phyloP scores from a whole-genome alignment of 2,113 vertebrate species.

The Probosciger aterrimus region DNA sequence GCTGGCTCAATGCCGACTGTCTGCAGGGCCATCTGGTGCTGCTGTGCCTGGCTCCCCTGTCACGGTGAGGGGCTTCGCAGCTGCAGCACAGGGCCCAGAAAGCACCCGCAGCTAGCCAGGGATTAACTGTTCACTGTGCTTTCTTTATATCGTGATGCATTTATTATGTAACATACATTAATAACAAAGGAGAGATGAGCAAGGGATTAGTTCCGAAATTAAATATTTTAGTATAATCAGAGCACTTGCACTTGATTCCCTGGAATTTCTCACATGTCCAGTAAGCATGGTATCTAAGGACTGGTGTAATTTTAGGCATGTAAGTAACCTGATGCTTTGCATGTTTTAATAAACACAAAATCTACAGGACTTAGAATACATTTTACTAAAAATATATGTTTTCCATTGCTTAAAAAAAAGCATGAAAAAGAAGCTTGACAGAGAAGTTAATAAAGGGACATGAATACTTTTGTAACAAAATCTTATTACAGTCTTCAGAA shows the following conservation, averaged over 20 bases:
- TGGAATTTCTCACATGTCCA: background rate
- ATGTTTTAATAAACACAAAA: background rate
- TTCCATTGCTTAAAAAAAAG: background rate
- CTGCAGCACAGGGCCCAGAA: fast-evolving
- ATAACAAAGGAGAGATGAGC: too few species aligned
- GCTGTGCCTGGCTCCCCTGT: background rate
- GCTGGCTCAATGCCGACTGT: background rate
- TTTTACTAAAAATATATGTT: background rate
- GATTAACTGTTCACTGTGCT: fast-evolving
- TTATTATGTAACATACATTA: fast-evolving
- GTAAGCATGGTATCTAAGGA: background rate
- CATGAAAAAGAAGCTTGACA: background rate
- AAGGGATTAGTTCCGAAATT: background rate
- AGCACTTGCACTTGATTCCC: background rate
- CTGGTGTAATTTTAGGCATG: background rate
- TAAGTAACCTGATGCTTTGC: background rate
- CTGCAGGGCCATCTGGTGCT: constrained; percentile 19
- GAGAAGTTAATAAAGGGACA: background rate
- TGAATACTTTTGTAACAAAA: background rate
- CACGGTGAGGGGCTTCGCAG: background rate
- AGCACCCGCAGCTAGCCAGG: background rate
- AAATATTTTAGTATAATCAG: background rate
- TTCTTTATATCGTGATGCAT: fast-evolving
- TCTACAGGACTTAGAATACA: background rate
- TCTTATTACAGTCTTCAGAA: background rate